Base-by-base conservation (phyloP, 2,113 vertebrate species). In the Hipposideros armiger region DNA sequence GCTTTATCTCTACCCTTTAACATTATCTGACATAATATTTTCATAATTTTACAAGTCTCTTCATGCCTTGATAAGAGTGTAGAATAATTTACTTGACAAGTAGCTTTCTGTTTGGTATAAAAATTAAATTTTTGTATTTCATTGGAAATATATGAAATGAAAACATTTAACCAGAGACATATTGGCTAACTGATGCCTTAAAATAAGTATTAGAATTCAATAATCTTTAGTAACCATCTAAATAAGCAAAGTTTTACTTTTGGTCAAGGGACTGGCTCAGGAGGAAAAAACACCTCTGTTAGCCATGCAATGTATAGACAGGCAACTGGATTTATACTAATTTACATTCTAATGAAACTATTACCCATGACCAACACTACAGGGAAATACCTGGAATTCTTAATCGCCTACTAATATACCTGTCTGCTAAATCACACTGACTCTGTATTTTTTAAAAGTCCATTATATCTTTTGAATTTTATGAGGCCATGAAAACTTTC, bases 151-250 rank as follows among this genome's bases (percentile, higher is more conserved):
- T 1, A 83, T n/a, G 32, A 58, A 83, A 82, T 50, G 4, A 66
- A 94, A 95, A 72, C 13, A 87, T 73, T 96, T 62, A 95, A 58
- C 26, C 80, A 91, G 16, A 73, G 36, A 97, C 67, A 20, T 80
- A 90, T 2, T 84, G 30, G 64, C 20, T 95, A 74, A 70, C 0
- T 28, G 11, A 94, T 69, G 42, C 30, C 78, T 89, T 88, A 66
- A 88, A 83, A 64, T 54, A 87, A 78, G 15, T 88, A 32, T 94
- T 52, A 40, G 32, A 88, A 85, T 84, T 81, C 42, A 90, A 42
- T 72, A 36, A 87, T 87, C 76, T 64, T 89, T 40, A 82, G 52
- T 4, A 90, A n/a, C 16, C 16, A 70, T 26, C 30, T 73, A 92
- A 78, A 89, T 45, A 82, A 88, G 24, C 20, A 78, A 64, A 7